Conservation (phyloP, 2,888 invertebrate genomes). For the Agrotis exclamationis region DNA sequence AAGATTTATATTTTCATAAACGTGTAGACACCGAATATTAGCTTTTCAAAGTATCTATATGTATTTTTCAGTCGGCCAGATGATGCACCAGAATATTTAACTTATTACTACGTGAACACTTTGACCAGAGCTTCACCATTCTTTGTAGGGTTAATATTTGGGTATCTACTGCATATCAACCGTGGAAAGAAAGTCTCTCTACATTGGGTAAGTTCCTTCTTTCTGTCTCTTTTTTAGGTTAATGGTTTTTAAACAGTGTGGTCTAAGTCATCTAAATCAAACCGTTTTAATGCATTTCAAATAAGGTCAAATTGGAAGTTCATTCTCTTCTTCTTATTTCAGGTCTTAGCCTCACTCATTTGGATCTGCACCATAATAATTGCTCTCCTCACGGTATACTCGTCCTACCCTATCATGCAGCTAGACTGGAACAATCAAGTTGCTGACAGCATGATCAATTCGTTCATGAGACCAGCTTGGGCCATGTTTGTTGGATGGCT, state of each 20-base stretch:
- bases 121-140: constrained; percentile 79
- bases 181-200: constrained; percentile 64
- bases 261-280: no score
- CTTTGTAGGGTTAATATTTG: constrained; percentile 80
- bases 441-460: constrained; percentile 78
- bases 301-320: no score
- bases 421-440: constrained; percentile 77
- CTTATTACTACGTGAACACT: constrained; percentile 76
- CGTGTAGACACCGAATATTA: no score
- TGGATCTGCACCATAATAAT: constrained; percentile 66
- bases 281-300: no score
- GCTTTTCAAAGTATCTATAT: no score
- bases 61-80: constrained; percentile 54
- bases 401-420: constrained; percentile 73
- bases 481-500: constrained; percentile 85
- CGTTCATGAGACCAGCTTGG: constrained; percentile 85
- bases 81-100: constrained; percentile 60
- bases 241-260: no score
- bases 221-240: no score
- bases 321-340: constrained; percentile 16
- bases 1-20: no score
- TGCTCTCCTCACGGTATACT: constrained; percentile 61
- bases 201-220: constrained; percentile 70
- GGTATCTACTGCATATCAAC: constrained; percentile 76
- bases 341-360: constrained; percentile 65